Conservation (phyloP, 2,797 vertebrate genomes). For the Typhlichthys eigenmanni region DNA sequence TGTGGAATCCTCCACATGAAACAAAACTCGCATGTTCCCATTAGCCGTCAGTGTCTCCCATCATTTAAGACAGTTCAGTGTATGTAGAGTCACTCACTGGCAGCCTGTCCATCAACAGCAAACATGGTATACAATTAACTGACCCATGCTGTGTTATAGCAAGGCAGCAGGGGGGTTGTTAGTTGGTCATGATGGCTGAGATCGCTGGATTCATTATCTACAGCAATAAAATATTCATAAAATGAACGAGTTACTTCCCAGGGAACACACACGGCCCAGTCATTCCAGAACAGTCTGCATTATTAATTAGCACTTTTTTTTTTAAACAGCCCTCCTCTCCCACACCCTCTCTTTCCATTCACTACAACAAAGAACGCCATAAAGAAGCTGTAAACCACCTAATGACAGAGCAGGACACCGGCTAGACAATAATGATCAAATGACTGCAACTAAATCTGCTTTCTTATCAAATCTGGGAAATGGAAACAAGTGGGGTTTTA, state of each 20-base stretch:
- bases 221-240: constrained; percentile 75
- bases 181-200: constrained; percentile 61
- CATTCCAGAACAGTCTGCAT: constrained; percentile 68
- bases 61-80: constrained; percentile 24
- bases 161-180: constrained; percentile 50
- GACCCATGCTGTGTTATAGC: constrained; percentile 31
- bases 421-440: constrained; percentile 40
- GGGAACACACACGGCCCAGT: constrained; percentile 54
- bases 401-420: constrained; percentile 27
- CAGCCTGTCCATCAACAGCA: constrained; percentile 41
- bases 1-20: background rate
- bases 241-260: constrained; percentile 71
- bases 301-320: constrained; percentile 67
- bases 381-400: constrained; percentile 26
- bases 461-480: constrained; percentile 58
- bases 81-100: constrained; percentile 39
- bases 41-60: constrained; percentile 10
- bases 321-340: constrained; percentile 29
- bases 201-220: constrained; percentile 64
- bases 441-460: constrained; percentile 53
- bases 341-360: constrained; percentile 32
- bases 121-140: constrained; percentile 59
- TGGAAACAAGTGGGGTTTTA: constrained; percentile 61
- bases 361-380: constrained; percentile 19
- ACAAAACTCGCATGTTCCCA: background rate